These are phyloP conservation scores for Salmo trutta DNA, from an alignment of 2,797 vertebrate genomes.

Conservation along the genomic window DNA sequence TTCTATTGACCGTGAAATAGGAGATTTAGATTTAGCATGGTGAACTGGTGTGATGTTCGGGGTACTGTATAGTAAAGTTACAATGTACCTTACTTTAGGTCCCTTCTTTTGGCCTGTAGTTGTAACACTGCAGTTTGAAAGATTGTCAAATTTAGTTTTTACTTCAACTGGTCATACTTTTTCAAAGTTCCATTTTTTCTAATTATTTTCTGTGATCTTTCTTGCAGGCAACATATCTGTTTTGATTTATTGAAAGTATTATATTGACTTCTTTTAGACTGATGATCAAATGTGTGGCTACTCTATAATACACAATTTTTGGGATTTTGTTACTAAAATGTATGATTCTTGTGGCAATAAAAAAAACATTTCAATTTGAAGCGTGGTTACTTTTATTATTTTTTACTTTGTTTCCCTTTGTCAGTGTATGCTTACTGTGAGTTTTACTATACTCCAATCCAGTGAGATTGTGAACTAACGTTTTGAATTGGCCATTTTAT, in stretches of 20 bases:
- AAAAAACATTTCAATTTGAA: conserved; percentile 7
- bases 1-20: background rate
- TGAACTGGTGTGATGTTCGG: conserved; percentile 1
- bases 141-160: background rate
- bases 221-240: conserved; percentile 7
- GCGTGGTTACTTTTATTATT: too few relatives aligned
- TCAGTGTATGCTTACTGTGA: background rate
- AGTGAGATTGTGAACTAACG: background rate
- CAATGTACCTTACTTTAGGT: background rate
- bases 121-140: background rate
- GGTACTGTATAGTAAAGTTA: background rate
- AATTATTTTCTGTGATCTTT: conserved; percentile 5
- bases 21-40: background rate
- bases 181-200: background rate
- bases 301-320: conserved; percentile 40
- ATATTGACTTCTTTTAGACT: conserved; percentile 30
- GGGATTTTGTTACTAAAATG: conserved; percentile 56
- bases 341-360: conserved; percentile 61
- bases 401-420: too few relatives aligned
- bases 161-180: background rate
- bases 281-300: conserved; percentile 40
- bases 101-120: background rate
- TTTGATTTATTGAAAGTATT: conserved; percentile 9
- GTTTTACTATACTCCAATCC: background rate
- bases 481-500: too few relatives aligned